Evolutionary conservation across 2,113 vertebrate species (phyloP).

Genomic region (Donacobius atricapilla): DNA sequence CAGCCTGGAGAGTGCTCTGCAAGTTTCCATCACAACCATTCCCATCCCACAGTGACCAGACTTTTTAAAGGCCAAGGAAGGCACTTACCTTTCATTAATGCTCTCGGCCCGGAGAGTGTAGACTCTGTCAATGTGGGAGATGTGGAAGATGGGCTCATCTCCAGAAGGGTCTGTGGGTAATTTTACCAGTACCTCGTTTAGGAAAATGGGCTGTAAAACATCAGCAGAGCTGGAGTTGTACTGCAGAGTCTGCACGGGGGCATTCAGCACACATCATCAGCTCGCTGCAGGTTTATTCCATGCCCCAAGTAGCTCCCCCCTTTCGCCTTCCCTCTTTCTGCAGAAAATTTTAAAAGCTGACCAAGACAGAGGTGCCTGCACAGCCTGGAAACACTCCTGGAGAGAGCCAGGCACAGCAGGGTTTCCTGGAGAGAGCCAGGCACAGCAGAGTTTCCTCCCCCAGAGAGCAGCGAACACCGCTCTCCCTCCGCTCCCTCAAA

Average conservation of each 20-base stretch:
- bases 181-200: slow-evolving; percentile 97
- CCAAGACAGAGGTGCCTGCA: background rate
- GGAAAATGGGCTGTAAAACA: slow-evolving; percentile 91
- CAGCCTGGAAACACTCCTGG: background rate
- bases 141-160: slow-evolving; percentile 97
- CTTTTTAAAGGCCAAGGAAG: background rate
- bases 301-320: background rate
- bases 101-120: slow-evolving; percentile 96
- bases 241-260: background rate
- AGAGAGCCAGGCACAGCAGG: background rate
- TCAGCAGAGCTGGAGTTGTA: slow-evolving; percentile 31
- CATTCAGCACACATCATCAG: background rate
- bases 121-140: slow-evolving; percentile 97
- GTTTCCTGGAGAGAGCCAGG: background rate
- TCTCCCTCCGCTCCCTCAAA: background rate
- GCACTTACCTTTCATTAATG: slow-evolving; percentile 90
- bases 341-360: background rate
- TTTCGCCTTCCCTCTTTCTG: background rate
- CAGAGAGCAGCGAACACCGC: background rate
- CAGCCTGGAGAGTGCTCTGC: background rate
- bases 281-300: background rate
- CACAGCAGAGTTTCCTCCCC: background rate
- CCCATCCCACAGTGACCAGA: background rate
- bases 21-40: background rate
- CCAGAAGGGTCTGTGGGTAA: slow-evolving; percentile 96